These are phyloP conservation scores for Emberiza fucata DNA, from an alignment of 2,113 vertebrate genomes.

Conservation along the genomic window DNA sequence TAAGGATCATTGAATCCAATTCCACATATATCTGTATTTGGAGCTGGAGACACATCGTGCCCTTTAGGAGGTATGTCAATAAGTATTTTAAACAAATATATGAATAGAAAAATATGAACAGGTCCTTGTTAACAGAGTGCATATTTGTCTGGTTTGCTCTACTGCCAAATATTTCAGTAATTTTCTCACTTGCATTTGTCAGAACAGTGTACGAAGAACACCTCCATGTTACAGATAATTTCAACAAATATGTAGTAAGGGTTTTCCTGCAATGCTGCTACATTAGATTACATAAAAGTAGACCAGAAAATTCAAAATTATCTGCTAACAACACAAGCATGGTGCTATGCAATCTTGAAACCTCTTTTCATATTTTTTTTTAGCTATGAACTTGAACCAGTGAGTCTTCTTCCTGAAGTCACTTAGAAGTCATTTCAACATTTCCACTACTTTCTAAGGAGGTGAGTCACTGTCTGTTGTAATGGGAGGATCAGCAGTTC, in stretches of 20 bases:
- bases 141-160: not conserved
- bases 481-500: not conserved
- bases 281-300: not conserved
- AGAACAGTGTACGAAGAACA: not conserved
- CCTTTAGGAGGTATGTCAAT: not conserved
- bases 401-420: not conserved
- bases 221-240: not conserved
- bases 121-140: not conserved
- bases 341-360: not conserved
- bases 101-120: not conserved
- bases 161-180: not conserved
- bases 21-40: not conserved
- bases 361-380: not conserved
- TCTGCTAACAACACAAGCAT: not conserved
- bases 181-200: not conserved
- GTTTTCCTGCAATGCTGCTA: not conserved
- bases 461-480: not conserved
- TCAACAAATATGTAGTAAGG: not conserved
- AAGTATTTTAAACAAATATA: not conserved
- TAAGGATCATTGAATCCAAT: not conserved
- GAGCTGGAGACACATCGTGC: not conserved
- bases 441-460: not conserved
- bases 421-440: accelerated
- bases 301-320: not conserved
- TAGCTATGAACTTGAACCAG: not conserved